phyloP scores from a whole-genome alignment of 2,888 invertebrate genomes.

The Mactromeris polynyma region DNA sequence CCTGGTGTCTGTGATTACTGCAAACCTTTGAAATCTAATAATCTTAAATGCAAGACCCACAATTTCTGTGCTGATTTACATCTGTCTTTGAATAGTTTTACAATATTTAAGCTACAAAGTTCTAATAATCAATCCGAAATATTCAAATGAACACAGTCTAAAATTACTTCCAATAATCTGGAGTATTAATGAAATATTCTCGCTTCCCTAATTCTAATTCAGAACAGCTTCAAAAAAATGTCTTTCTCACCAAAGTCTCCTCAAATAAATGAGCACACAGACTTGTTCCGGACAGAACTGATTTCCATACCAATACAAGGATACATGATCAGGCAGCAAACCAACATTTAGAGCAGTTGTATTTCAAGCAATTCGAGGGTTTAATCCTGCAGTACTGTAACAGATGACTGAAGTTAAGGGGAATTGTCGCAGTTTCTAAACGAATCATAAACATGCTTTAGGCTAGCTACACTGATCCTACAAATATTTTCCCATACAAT shows the following conservation, averaged over 20 bases:
- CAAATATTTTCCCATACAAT: conserved; percentile 27
- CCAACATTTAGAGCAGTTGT: neutral
- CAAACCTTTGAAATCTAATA: too few species aligned
- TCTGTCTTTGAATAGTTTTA: neutral
- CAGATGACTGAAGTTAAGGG: too few species aligned
- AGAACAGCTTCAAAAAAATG: neutral
- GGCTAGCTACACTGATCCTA: neutral
- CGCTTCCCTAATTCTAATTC: neutral
- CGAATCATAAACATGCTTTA: too few species aligned
- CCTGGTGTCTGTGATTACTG: too few species aligned
- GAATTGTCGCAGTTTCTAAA: too few species aligned
- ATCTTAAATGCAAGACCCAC: too few species aligned
- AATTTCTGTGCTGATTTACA: too few species aligned
- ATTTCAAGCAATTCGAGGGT: neutral
- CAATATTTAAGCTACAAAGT: neutral
- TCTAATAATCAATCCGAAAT: neutral
- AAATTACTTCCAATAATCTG: neutral
- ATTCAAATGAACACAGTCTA: neutral
- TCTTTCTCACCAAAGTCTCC: neutral
- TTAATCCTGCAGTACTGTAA: neutral
- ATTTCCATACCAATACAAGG: neutral
- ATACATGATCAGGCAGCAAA: neutral
- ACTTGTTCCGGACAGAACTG: neutral
- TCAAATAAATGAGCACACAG: conserved; percentile 8
- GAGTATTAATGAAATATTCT: neutral